A percentile compares a stretch with the other conserved stretches of the same genome.
phyloP scores from a whole-genome alignment of 2,888 invertebrate species.

The Melangyna quadrimaculata region DNA sequence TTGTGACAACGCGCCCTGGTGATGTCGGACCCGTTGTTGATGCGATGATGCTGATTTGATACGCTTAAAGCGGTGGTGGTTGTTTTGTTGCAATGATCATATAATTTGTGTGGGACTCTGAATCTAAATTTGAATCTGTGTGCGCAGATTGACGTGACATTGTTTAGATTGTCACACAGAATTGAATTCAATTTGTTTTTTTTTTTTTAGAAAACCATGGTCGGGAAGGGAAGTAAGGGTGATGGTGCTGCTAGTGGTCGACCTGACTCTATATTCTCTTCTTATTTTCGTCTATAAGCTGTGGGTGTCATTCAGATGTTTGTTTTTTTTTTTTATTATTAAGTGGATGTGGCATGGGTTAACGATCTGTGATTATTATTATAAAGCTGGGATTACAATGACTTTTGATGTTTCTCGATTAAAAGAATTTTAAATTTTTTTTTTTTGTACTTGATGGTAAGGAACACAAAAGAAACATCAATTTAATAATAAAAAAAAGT shows the following conservation, averaged over 20 bases:
- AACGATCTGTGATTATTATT: constrained; percentile 42
- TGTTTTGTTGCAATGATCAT: constrained; percentile 4
- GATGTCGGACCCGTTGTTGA: neutral
- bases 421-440: neutral
- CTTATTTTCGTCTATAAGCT: neutral
- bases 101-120: constrained; percentile 66
- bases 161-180: constrained; percentile 65
- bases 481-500: too few species aligned
- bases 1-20: constrained; percentile 48
- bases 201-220: neutral
- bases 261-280: neutral
- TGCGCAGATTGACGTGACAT: constrained; percentile 67
- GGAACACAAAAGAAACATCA: neutral
- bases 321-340: neutral
- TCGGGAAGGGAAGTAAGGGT: neutral
- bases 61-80: neutral
- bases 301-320: constrained; percentile 53
- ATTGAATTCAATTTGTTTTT: constrained; percentile 64
- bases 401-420: constrained; percentile 7
- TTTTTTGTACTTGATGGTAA: neutral
- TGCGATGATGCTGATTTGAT: neutral
- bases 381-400: constrained; percentile 23
- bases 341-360: constrained; percentile 34
- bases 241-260: neutral
- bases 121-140: constrained; percentile 20